Evolutionary conservation across 2,113 vertebrate genomes (phyloP).

Genomic region (Hippocampus guttulatus): DNA sequence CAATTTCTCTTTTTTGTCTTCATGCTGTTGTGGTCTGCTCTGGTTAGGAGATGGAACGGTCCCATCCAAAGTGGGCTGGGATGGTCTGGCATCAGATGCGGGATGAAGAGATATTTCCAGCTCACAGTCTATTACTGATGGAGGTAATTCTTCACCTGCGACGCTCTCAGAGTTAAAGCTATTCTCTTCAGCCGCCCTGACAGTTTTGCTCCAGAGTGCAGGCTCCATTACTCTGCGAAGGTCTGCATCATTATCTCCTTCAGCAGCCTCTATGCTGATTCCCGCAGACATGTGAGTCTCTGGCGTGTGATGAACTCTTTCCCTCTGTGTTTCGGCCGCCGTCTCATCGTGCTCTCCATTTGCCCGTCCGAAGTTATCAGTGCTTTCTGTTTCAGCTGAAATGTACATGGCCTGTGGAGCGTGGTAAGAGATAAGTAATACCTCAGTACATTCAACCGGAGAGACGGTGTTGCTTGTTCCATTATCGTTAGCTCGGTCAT

Average conservation of each 20-base stretch:
- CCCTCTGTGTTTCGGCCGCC: constrained; percentile 27
- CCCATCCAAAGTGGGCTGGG: constrained; percentile 10
- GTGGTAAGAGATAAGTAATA: constrained; percentile 25
- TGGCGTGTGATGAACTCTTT: constrained; percentile 42
- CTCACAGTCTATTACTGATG: constrained; percentile 21
- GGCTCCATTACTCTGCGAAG: constrained; percentile 55
- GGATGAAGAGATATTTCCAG: constrained; percentile 15
- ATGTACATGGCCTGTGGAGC: constrained; percentile 27
- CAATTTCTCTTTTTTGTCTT: constrained; percentile 28
- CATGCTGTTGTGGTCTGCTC: constrained; percentile 6
- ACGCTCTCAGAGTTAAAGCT: constrained; percentile 17
- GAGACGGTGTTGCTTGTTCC: constrained; percentile 9
- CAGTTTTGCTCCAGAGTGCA: constrained; percentile 48
- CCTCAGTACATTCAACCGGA: constrained; percentile 20
- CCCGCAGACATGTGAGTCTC: constrained; percentile 33
- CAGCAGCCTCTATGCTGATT: constrained; percentile 44
- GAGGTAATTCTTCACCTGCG: constrained; percentile 38
- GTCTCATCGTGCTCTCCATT: constrained; percentile 22
- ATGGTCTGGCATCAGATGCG: not conserved
- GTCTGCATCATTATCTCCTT: constrained; percentile 55
- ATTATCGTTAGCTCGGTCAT: constrained; percentile 37
- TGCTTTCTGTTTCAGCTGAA: constrained; percentile 11
- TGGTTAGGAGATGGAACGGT: constrained; percentile 7
- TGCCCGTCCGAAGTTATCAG: constrained; percentile 20
- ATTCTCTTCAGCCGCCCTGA: constrained; percentile 38